Conservation (phyloP, 1,140 invertebrate genomes). For the Lepeophtheirus salmonis region DNA sequence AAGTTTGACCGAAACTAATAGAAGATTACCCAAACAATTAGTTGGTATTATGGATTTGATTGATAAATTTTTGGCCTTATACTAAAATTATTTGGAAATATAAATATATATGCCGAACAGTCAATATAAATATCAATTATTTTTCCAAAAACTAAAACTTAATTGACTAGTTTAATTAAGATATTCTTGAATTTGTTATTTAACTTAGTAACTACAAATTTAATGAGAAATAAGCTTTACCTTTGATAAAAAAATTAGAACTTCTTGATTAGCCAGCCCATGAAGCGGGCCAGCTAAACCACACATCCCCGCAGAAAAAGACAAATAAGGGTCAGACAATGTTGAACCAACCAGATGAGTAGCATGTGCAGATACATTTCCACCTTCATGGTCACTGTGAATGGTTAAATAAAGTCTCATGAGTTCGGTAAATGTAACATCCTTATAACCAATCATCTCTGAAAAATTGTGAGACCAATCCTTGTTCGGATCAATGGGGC, state of each 20-base stretch:
- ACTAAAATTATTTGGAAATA: too few relatives aligned
- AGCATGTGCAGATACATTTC: slow-evolving; percentile 86
- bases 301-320: slow-evolving; percentile 81
- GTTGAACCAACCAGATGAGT: slow-evolving; percentile 86
- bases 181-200: too few relatives aligned
- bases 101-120: too few relatives aligned
- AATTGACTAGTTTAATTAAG: too few relatives aligned
- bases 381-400: slow-evolving; percentile 85
- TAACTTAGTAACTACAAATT: too few relatives aligned
- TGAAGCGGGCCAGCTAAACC: slow-evolving; percentile 87
- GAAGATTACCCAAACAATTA: too few relatives aligned
- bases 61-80: too few relatives aligned
- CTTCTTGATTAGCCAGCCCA: slow-evolving; percentile 85
- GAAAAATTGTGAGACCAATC: slow-evolving; percentile 91
- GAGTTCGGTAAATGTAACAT: slow-evolving; percentile 64
- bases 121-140: too few relatives aligned
- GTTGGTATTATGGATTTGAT: too few relatives aligned
- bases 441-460: slow-evolving; percentile 75
- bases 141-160: too few relatives aligned
- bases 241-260: slow-evolving; percentile 21
- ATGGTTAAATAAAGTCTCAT: slow-evolving; percentile 89
- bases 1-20: too few relatives aligned
- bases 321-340: slow-evolving; percentile 79
- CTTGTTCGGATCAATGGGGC: slow-evolving; percentile 63
- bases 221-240: too few relatives aligned